A percentile compares a stretch with the other conserved stretches of the same genome.
These are phyloP conservation scores for Latrodectus geometricus DNA, from an alignment of 1,140 invertebrate genomes.

Conservation along the genomic window DNA sequence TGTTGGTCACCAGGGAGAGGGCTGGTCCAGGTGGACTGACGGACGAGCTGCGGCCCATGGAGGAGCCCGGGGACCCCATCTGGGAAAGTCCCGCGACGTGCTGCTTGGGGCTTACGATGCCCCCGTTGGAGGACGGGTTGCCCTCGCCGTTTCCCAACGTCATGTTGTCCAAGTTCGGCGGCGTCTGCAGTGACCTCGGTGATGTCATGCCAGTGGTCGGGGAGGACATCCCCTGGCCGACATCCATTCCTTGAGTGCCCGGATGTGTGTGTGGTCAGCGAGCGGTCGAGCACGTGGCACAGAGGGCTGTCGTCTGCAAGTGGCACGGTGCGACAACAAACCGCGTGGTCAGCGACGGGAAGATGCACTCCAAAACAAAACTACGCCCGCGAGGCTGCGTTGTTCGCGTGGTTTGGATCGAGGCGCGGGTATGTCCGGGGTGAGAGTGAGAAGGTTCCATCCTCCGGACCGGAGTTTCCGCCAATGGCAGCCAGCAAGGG, in stretches of 20 bases:
- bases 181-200: constrained; percentile 53
- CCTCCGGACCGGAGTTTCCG: constrained; percentile 11
- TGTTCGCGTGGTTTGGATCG: constrained; percentile 32
- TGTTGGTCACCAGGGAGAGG: constrained; percentile 35
- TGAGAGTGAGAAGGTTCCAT: not conserved
- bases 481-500: constrained; percentile 26
- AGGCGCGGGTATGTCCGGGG: constrained; percentile 11
- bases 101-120: constrained; percentile 57
- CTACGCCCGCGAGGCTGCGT: constrained; percentile 51
- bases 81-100: not conserved
- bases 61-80: constrained; percentile 50
- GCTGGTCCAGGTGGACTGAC: constrained; percentile 43
- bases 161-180: constrained; percentile 56
- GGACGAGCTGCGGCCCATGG: constrained; percentile 40
- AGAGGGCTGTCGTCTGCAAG: not conserved
- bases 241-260: constrained; percentile 26
- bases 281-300: constrained; percentile 5
- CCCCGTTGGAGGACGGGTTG: not conserved
- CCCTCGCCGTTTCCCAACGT: constrained; percentile 73
- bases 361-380: constrained; percentile 30
- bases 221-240: constrained; percentile 44
- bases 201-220: constrained; percentile 38
- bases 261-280: too few species aligned
- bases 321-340: not conserved
- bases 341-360: constrained; percentile 33